phyloP scores from a whole-genome alignment of 2,797 vertebrate genomes.

The Pipistrellus pipistrellus region DNA sequence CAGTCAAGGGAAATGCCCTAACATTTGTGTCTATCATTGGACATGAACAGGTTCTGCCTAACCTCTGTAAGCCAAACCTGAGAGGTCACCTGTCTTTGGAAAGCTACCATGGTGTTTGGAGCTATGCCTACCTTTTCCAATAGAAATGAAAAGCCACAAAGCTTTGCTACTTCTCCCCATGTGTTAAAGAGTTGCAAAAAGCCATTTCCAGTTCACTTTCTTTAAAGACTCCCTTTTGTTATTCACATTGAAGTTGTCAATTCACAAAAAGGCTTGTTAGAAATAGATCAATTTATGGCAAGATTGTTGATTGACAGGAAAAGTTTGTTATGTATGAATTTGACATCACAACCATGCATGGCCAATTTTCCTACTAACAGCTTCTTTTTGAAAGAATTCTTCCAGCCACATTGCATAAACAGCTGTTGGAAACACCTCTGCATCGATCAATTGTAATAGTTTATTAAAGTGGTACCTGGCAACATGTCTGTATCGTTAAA shows the following conservation, averaged over 20 bases:
- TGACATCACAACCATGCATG: slow-evolving; percentile 80
- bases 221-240: slow-evolving; percentile 72
- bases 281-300: slow-evolving; percentile 81
- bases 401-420: slow-evolving; percentile 83
- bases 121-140: slow-evolving; percentile 47
- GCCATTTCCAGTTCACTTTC: slow-evolving; percentile 70
- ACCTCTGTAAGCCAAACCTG: neutral
- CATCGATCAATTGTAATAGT: slow-evolving; percentile 89
- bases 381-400: slow-evolving; percentile 82
- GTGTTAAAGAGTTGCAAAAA: slow-evolving; percentile 74
- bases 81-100: slow-evolving; percentile 17
- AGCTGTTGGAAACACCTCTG: slow-evolving; percentile 88
- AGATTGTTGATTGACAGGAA: slow-evolving; percentile 82
- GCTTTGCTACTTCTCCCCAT: slow-evolving; percentile 49
- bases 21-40: neutral
- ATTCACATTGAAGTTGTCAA: slow-evolving; percentile 73
- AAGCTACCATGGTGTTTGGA: slow-evolving; percentile 26
- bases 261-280: slow-evolving; percentile 73
- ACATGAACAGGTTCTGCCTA: neutral
- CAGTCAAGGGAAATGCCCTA: neutral
- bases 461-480: slow-evolving; percentile 91
- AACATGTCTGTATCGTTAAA: slow-evolving; percentile 85
- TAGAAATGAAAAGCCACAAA: slow-evolving; percentile 62
- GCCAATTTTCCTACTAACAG: slow-evolving; percentile 80
- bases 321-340: slow-evolving; percentile 82